phyloP scores from a whole-genome alignment of 1,140 invertebrate genomes.

The Phenacoccus solenopsis region DNA sequence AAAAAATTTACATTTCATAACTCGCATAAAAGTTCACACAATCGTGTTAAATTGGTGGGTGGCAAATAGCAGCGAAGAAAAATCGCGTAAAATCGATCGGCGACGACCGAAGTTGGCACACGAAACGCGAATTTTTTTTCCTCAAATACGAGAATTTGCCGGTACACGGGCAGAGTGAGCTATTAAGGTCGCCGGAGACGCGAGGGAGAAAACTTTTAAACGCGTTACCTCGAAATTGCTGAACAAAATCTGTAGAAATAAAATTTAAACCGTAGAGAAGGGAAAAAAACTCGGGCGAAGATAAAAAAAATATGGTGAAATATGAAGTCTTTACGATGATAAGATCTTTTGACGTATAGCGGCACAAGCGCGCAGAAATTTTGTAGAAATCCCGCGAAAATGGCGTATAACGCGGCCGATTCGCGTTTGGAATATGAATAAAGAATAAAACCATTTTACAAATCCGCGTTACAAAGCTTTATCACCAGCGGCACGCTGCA shows the following conservation, averaged over 20 bases:
- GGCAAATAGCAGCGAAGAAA: not conserved
- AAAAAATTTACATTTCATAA: too few species aligned
- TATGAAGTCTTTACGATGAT: not conserved
- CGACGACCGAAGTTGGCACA: too few species aligned
- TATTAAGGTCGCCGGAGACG: not conserved
- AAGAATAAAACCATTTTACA: not conserved
- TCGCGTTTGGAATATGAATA: not conserved
- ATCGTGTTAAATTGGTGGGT: not conserved
- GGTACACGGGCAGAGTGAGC: not conserved
- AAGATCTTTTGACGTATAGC: not conserved
- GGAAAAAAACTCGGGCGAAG: too few species aligned
- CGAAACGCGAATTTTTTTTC: not conserved
- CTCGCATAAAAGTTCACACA: too few species aligned
- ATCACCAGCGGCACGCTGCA: not conserved
- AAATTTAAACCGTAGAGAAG: not conserved
- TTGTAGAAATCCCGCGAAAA: not conserved
- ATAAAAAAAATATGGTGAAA: not conserved
- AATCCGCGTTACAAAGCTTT: conserved; percentile 1
- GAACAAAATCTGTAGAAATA: not conserved
- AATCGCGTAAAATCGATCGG: not conserved
- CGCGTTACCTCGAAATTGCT: not conserved
- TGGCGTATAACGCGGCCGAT: not conserved
- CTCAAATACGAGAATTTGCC: not conserved
- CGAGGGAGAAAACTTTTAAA: not conserved
- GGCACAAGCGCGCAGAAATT: not conserved